Evolutionary conservation across 2,113 vertebrate genomes (phyloP), one percentile per base, ranked within the genome.

Genomic region (Bufo gargarizans): DNA sequence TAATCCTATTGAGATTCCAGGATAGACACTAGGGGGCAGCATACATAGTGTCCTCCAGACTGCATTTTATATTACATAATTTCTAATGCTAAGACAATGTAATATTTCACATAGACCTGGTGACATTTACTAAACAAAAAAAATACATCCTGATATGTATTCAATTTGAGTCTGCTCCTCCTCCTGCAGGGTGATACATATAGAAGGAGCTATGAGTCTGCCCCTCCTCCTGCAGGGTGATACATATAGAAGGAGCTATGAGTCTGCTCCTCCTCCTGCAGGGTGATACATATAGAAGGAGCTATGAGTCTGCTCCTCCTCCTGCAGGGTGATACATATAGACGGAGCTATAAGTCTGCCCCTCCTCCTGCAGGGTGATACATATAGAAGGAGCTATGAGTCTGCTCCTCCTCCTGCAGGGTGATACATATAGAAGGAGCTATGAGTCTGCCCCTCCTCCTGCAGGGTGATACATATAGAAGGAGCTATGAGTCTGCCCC

Each of bases 21-120:
- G 3, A 55, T 4, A 61, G 61, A 67, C 82, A 84, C 82, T 55
- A 84, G 82, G 50, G 63, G 82, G 82, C 63, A 2, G 19, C 17
- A 9, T 10, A 50, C 47, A 76, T 3, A 71, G 13, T 33, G 16
- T 1, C 3, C 20, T 76, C 2, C 17, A 0, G 50, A 47, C 45
- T 0, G 33, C 20, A 22, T 3, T 22, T 10, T 22, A 22, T 3
- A 63, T 61, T 11, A 61, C 22, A 2, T 9, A 10, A 69, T n/a
- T 1, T 33, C 12, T 33, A 33, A n/a, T 9, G n/a, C n/a, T 12
- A 69, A 33, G 65, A 69, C 65, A 71, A 71, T 71, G 67, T 3
- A 12, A 1, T 4, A 17, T 0, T 69, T 69, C 65, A 69, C 13
- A 74, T 43, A 74, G 14, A 6, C 7, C 71, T 76, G 45, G 7